A percentile compares a stretch with the other conserved stretches of the same genome.
Evolutionary conservation across 2,888 invertebrate genomes (phyloP).

Genomic region (Chloroclysta siterata): DNA sequence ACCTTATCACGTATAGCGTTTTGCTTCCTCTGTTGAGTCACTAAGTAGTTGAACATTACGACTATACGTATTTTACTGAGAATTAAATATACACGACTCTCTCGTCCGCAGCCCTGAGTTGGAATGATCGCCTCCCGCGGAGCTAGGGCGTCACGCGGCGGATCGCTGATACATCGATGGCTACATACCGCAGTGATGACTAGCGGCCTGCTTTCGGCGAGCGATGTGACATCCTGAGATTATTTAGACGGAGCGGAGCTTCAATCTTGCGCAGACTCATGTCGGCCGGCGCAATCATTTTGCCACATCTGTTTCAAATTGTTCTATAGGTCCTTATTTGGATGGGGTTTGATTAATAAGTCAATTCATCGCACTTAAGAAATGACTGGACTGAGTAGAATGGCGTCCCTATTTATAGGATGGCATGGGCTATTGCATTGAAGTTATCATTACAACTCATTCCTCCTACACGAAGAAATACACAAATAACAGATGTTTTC

Average conservation of each 20-base stretch:
- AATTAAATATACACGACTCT: conserved; percentile 57
- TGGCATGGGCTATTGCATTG: no score
- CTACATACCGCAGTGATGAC: conserved; percentile 46
- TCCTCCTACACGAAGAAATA: no score
- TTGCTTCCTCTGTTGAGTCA: neutral
- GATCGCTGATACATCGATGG: conserved; percentile 49
- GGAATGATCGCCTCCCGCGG: conserved; percentile 47
- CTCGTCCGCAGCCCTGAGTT: conserved; percentile 11
- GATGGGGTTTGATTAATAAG: neutral
- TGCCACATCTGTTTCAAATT: conserved; percentile 15
- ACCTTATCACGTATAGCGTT: conserved; percentile 12
- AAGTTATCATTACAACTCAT: no score
- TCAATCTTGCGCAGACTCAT: conserved; percentile 50
- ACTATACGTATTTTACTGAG: conserved; percentile 45
- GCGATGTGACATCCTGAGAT: conserved; percentile 53
- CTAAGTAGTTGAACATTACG: conserved; percentile 7
- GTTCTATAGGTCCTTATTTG: conserved; percentile 1
- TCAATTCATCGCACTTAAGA: neutral
- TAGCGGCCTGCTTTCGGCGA: conserved; percentile 47
- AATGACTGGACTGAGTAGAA: neutral
- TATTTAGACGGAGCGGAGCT: conserved; percentile 23
- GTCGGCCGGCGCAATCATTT: conserved; percentile 3
- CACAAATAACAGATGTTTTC: no score
- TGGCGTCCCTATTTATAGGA: neutral
- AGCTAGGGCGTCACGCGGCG: conserved; percentile 42